A percentile compares a stretch with the other conserved stretches of the same genome.
Evolutionary conservation across 1,140 invertebrate species (phyloP).

Genomic region (Zaprionus tsacasi): DNA sequence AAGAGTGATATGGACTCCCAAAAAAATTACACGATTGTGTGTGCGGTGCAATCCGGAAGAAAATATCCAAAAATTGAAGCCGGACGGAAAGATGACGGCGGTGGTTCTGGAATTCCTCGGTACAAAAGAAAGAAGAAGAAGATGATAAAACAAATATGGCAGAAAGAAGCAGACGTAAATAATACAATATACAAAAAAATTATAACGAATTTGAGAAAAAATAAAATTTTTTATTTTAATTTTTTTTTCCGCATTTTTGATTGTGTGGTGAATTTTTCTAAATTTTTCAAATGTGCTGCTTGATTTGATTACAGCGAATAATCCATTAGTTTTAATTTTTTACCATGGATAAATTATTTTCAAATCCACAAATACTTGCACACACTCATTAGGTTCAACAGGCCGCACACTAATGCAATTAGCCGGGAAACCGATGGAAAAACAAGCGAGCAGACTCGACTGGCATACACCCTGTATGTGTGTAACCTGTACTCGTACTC

Average conservation of each 20-base stretch:
- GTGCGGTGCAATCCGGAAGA: no score
- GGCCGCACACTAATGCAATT: slow-evolving; percentile 45
- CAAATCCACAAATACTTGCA: neutral
- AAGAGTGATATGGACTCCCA: no score
- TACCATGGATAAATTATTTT: slow-evolving; percentile 1
- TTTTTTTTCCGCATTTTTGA: neutral
- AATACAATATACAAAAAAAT: neutral
- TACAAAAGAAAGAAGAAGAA: no score
- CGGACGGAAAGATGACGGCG: no score
- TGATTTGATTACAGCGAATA: slow-evolving; percentile 2
- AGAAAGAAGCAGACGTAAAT: no score
- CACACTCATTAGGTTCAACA: slow-evolving; percentile 13
- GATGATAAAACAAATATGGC: no score
- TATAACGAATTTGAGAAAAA: neutral
- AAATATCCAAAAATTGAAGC: no score
- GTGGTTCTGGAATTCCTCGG: no score
- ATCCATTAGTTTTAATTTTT: slow-evolving; percentile 9
- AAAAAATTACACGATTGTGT: no score
- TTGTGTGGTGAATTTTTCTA: neutral
- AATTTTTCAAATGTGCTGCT: neutral
- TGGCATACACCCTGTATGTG: neutral
- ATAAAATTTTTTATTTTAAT: neutral
- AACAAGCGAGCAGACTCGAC: neutral
- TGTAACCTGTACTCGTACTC: no score
- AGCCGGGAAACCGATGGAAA: slow-evolving; percentile 33